Evolutionary conservation across 2,888 invertebrate species (phyloP), one percentile per base, ranked within the genome.

Genomic region (Syrista parreyssii): DNA sequence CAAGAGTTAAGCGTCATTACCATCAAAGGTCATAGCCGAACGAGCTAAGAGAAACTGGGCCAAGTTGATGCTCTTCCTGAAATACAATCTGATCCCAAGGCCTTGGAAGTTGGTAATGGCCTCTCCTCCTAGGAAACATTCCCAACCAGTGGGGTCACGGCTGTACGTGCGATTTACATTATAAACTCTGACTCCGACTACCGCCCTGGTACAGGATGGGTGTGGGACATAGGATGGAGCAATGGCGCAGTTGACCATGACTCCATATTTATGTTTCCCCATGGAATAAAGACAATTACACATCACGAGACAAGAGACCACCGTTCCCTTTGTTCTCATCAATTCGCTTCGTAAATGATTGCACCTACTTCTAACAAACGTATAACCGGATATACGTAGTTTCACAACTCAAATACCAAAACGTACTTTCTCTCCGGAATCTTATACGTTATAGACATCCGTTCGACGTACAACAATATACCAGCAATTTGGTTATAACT

Each of bases 211-310:
- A 78, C 83, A 82, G 83, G 82, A 84, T 84, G 84, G 84, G 83
- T 76, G 82, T 81, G 84, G 23, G 73, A 31, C 35, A 31, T 74
- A 35, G 30, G 35, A 31, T 33, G 75, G 68, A 35, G 71, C 69
- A 78, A 81, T 36, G 78, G 79, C 83, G 86, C 83, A 84, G 82
- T 84, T 85, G 87, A 83, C 87, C 88, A 86, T 88, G 88, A 87
- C 86, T 86, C 87, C 86, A 88, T 88, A 88, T 88, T 88, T 87
- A 87, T 86, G 87, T 87, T 87, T 87, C 88, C 88, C 88, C 87
- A 85, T 86, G 85, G 82, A 79, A 79, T 82, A 83, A 84, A 85
- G 85, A 82, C 81, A 84, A 84, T 86, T 86, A 85, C 84, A 85
- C 85, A 84, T 83, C 55, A 1, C 55, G 55, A 55, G 9, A 55